Conservation (phyloP, 2,797 vertebrate species). For the Tapera naevia region DNA sequence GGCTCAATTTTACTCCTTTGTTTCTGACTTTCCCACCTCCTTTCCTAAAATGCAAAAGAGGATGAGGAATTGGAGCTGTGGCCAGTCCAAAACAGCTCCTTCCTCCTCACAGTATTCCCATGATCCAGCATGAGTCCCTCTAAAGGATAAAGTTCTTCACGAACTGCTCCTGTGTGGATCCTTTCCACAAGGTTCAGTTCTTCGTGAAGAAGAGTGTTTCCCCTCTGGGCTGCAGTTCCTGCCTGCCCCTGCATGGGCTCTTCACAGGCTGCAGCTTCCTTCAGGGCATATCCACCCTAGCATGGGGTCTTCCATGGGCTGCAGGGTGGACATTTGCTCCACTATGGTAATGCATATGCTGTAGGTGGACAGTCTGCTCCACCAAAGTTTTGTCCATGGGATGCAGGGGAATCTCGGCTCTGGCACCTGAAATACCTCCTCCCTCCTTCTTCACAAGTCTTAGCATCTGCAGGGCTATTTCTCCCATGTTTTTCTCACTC, state of each 20-base stretch:
- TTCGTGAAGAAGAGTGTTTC: neutral
- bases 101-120: neutral
- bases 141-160: neutral
- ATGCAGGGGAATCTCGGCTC: neutral
- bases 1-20: neutral
- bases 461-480: neutral
- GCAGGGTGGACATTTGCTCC: neutral
- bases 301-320: accelerated
- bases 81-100: neutral
- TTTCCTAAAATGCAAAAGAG: accelerated
- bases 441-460: neutral
- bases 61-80: neutral
- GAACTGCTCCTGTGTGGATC: neutral
- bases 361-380: neutral
- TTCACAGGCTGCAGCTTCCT: neutral
- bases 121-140: neutral
- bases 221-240: accelerated
- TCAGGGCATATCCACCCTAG: neutral
- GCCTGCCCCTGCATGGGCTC: neutral
- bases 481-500: neutral
- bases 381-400: neutral
- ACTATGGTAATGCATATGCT: neutral
- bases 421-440: neutral
- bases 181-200: too few relatives aligned
- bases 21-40: neutral